Base-by-base conservation (phyloP, 35 echinoderm and acorn worm genomes). In the Hemicentrotus pulcherrimus region DNA sequence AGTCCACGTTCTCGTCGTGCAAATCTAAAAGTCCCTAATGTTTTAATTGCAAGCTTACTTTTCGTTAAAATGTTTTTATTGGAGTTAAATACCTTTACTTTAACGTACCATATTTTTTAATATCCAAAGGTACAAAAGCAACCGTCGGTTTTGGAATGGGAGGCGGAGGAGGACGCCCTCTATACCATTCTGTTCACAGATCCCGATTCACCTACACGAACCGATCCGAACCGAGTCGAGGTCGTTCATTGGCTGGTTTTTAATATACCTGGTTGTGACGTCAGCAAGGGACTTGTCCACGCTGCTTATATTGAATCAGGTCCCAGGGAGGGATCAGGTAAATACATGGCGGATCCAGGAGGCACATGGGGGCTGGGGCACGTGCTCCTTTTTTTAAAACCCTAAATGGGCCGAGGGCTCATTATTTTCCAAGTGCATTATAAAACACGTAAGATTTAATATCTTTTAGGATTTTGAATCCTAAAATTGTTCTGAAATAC, bases 211-310 rank as follows among this genome's bases (percentile, higher is more conserved):
- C 97, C 97, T 28, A 96, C 85, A 45, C 71, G 96, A 15, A 91
- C 86, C 48, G 55, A 96, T 60, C 95, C 95, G 22, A 96, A 94
- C n/a, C 71, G 94, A 32, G 52, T 92, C 30, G 98, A 99, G 85
- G 96, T 94, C 35, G 88, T 95, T 59, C 98, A 99, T 88, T 99
- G 98, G 98, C 47, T 99, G 96, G 95, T 97, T 18, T 94, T 99
- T 48, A 97, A 99, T 86, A 95, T 99, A 60, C 95, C 96, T 47
- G 96, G 96, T 6, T 95, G 92, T 95, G 96, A 97, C 52, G 95
- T 99, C 28, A 94, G 87, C 86, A 96, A 95, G 91, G 98, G 98
- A 15, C 95, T 89, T 11, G 91, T 71, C n/a, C 94, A 95, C 58
- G 96, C 97, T 9, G 97, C 96, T 24, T 99, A 99, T 50, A 96